Evolutionary conservation across 2,888 invertebrate genomes (phyloP).

Genomic region (Oscheius sp.): DNA sequence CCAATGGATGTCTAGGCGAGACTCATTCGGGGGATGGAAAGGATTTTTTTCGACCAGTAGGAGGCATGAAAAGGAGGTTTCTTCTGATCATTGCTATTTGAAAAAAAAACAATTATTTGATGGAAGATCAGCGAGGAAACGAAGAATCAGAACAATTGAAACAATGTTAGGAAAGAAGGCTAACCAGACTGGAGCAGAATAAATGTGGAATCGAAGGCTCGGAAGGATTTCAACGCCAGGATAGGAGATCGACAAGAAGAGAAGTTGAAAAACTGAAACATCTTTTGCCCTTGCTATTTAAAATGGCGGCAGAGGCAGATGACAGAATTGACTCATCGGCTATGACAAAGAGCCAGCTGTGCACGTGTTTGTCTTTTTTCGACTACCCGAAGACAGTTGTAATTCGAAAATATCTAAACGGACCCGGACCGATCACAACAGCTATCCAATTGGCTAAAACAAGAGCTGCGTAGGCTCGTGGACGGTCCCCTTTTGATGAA

Average conservation of each 20-base stretch:
- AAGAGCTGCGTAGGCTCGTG: constrained; percentile 42
- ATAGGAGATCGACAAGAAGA: background rate
- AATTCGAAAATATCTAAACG: background rate
- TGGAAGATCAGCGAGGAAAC: background rate
- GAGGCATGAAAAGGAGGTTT: background rate
- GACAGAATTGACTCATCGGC: too few relatives aligned
- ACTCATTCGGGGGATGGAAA: background rate
- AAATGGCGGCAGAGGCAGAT: too few relatives aligned
- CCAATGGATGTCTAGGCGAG: constrained; percentile 11
- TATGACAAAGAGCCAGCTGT: background rate
- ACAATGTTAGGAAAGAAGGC: background rate
- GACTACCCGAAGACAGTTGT: background rate
- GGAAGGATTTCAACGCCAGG: background rate
- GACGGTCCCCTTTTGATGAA: constrained; percentile 33
- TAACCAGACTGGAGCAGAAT: background rate
- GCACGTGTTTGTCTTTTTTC: background rate
- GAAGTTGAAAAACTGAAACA: background rate
- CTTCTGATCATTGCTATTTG: background rate
- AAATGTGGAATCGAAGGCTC: background rate
- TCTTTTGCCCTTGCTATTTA: background rate
- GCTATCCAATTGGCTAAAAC: constrained; percentile 38
- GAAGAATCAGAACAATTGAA: background rate
- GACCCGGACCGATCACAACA: constrained; percentile 45
- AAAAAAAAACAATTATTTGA: background rate
- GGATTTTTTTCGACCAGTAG: background rate